Conservation (phyloP, 1,140 invertebrate genomes). For the Ephestia elutella region DNA sequence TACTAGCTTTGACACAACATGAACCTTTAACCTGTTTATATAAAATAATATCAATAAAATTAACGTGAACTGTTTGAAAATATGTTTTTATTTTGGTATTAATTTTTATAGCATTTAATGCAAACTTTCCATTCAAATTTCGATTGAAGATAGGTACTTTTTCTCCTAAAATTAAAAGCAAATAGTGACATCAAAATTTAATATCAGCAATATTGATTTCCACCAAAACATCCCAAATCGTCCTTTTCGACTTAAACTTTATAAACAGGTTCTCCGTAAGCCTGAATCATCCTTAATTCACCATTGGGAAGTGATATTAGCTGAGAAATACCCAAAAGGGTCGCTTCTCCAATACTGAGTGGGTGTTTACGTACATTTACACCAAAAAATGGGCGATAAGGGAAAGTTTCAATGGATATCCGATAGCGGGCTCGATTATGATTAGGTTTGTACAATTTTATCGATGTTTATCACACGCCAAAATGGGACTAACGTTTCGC, state of each 20-base stretch:
- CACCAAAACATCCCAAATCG: too few species aligned
- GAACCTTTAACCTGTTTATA: too few species aligned
- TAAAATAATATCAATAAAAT: too few species aligned
- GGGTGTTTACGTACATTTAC: neutral
- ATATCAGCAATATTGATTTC: too few species aligned
- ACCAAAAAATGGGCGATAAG: neutral
- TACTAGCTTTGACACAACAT: too few species aligned
- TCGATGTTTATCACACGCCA: neutral
- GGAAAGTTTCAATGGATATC: conserved; percentile 8
- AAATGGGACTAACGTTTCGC: neutral
- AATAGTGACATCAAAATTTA: too few species aligned
- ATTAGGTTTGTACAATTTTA: neutral
- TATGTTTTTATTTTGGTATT: too few species aligned
- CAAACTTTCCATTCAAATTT: too few species aligned
- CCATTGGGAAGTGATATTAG: neutral
- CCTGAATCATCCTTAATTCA: neutral
- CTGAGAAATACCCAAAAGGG: neutral
- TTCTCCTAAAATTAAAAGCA: too few species aligned
- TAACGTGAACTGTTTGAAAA: too few species aligned
- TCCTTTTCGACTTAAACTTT: neutral
- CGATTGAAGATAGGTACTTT: too few species aligned
- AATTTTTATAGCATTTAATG: too few species aligned
- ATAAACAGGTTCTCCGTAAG: neutral
- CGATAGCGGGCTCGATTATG: neutral
- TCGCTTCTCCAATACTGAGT: neutral